Conservation (phyloP, 2,888 invertebrate species). For the Tribolium freemani region DNA sequence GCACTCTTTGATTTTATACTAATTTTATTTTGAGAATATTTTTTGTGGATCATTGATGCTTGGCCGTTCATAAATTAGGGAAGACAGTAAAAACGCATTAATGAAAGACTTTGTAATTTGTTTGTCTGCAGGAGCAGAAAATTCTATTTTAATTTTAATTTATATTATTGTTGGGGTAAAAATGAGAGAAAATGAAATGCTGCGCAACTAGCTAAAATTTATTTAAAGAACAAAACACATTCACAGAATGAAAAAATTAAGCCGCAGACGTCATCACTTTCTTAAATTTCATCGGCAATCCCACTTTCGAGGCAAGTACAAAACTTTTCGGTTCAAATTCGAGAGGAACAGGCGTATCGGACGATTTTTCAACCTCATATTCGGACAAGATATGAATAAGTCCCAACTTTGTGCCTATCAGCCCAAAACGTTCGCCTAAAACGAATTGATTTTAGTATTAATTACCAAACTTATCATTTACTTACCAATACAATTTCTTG, state of each 20-base stretch:
- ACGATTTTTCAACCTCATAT: constrained; percentile 48
- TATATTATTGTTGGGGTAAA: no score
- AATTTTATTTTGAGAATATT: no score
- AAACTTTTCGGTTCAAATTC: constrained; percentile 50
- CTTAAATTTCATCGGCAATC: constrained; percentile 49
- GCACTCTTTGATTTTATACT: no score
- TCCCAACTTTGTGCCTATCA: constrained; percentile 48
- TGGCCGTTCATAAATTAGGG: no score
- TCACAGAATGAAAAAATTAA: constrained; percentile 5
- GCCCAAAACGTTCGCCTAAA: constrained; percentile 53
- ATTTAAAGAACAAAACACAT: neutral
- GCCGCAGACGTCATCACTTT: constrained; percentile 13
- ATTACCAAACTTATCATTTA: neutral
- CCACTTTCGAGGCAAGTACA: constrained; percentile 49
- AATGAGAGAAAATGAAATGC: neutral
- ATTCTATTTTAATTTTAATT: no score
- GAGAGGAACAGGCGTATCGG: constrained; percentile 50
- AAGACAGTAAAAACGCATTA: no score
- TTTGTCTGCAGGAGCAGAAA: no score
- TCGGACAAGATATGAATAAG: constrained; percentile 48
- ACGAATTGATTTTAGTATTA: constrained; percentile 6
- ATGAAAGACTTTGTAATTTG: no score
- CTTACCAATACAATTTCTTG: constrained; percentile 58
- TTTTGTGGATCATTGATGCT: no score
- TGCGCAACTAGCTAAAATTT: neutral